These are phyloP conservation scores for Nothura maculosa DNA, from an alignment of 2,797 vertebrate species.

Conservation along the genomic window DNA sequence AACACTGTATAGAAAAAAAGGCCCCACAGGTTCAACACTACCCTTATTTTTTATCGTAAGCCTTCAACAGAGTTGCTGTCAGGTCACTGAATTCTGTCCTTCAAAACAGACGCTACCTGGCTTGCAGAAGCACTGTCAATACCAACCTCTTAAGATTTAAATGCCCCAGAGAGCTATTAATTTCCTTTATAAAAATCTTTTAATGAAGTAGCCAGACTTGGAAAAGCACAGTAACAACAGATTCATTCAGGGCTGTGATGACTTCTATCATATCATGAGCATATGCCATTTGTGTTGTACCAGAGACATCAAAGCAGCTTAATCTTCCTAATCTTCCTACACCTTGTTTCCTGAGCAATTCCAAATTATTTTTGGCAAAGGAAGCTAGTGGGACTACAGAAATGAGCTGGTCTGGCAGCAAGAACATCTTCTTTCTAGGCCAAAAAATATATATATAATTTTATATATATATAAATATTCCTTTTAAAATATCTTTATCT, in stretches of 20 bases:
- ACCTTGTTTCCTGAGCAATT: not conserved
- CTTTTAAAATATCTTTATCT: no score
- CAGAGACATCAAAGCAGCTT: not conserved
- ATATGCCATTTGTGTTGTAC: not conserved
- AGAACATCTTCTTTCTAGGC: not conserved
- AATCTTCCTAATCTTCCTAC: not conserved
- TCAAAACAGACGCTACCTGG: constrained; percentile 9
- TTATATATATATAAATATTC: not conserved
- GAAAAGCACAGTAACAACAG: not conserved
- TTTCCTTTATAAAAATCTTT: not conserved
- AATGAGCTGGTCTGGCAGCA: not conserved
- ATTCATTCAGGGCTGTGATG: not conserved
- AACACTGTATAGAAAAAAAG: not conserved
- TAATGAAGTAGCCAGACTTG: not conserved
- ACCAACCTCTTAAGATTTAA: not conserved
- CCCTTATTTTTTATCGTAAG: constrained; percentile 18
- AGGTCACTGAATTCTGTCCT: constrained; percentile 42
- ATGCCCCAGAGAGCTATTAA: not conserved
- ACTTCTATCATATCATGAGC: not conserved
- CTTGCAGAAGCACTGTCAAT: not conserved
- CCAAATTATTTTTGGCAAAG: not conserved
- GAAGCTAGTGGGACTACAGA: not conserved
- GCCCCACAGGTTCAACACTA: constrained; percentile 27
- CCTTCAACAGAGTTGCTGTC: not conserved
- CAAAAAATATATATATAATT: not conserved